Evolutionary conservation across 2,113 vertebrate genomes (phyloP).

Genomic region (Pseudopodoces humilis): DNA sequence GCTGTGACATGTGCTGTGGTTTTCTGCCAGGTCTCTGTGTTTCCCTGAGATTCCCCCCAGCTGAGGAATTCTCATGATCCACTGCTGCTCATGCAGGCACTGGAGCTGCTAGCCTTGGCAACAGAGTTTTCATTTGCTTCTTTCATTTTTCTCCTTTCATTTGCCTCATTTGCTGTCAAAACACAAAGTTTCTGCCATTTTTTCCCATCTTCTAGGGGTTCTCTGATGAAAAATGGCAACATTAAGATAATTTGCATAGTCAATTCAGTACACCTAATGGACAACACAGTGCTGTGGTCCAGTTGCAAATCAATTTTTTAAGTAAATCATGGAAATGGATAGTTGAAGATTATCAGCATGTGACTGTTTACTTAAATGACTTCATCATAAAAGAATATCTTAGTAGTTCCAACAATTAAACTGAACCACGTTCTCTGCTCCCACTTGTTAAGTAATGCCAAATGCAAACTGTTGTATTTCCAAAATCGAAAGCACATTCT

Average conservation of each 20-base stretch:
- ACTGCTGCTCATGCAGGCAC: fast-evolving
- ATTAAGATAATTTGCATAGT: neutral
- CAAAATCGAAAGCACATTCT: neutral
- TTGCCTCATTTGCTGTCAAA: neutral
- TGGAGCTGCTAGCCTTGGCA: fast-evolving
- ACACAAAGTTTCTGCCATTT: neutral
- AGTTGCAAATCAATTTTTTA: neutral
- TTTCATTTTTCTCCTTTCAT: neutral
- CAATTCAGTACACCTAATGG: neutral
- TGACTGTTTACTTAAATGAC: neutral
- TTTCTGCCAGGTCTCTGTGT: neutral
- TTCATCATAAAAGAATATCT: neutral
- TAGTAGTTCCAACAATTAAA: neutral
- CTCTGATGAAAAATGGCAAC: neutral
- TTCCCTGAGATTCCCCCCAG: neutral
- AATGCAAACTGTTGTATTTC: neutral
- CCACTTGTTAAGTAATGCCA: neutral
- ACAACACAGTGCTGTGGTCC: neutral
- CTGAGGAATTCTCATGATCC: fast-evolving
- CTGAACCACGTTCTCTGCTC: neutral
- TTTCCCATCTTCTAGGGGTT: neutral
- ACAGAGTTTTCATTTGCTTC: neutral
- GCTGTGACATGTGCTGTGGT: fast-evolving
- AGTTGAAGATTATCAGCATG: neutral
- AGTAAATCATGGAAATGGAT: neutral